Base-by-base conservation (phyloP, 2,113 vertebrate species). In the Pavo muticus region DNA sequence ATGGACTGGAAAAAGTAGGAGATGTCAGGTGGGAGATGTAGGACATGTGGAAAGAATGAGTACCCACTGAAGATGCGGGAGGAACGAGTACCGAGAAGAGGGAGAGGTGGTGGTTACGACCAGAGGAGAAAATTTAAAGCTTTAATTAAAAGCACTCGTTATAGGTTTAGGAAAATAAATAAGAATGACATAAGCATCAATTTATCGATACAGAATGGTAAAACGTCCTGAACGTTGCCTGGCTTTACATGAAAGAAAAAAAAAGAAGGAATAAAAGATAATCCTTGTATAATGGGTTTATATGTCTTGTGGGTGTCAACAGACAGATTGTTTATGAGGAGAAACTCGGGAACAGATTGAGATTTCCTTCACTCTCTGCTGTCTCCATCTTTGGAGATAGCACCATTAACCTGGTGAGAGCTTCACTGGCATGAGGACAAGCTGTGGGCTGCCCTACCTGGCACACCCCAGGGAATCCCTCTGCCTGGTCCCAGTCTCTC, bases 241-340 rank as follows among this genome's bases (percentile, higher is more conserved):
- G 57, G 4, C 3, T 82, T 61, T 64, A 11, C 25, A 2, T 16
- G 20, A 65, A 61, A 52, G 5, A 6, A 64, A 60, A 42, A 50
- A 30, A 30, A 4, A 59, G 11, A 69, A 69, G 3, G 25, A 56
- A 68, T 15, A 48, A 63, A 79, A 76, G 7, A 12, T 15, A 45
- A 27, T 25, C 20, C 6, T 76, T 17, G 24, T 15, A 3, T 29
- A 10, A 59, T 1, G 7, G 10, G 29, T 60, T 77, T 64, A 4
- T 0, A 4, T 1, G 2, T 17, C 18, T 27, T 32, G 10, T 59
- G 37, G 2, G 10, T 40, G 18, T 37, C 32, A n/a, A 21, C 16
- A 48, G 24, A 8, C 1, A n/a, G 56, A 35, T 20, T 18, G 21
- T 39, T 91, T 71, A 30, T 39, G 42, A 67, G 72, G 47, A n/a